Base-by-base conservation (phyloP, 2,113 vertebrate genomes). In the Acanthisitta chloris region DNA sequence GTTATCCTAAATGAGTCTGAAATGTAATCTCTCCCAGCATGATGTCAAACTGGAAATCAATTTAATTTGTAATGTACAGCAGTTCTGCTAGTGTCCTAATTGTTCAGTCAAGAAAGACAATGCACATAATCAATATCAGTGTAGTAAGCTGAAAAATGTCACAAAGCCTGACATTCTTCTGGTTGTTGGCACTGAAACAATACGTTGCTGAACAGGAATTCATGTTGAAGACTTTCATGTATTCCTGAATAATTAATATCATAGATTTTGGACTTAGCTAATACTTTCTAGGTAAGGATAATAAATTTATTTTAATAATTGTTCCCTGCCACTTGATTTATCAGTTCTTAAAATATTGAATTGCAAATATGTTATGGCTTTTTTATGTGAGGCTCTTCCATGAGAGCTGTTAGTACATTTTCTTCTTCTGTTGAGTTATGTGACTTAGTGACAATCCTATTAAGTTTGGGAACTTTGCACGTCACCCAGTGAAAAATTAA, bases 321-420 rank as follows among this genome's bases (percentile, higher is more conserved):
- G 79, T 88, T 93, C 81, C 21, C 77, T 96, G 59, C 40, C 40
- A 74, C 16, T 79, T 81, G 82, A 93, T 94, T 91, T 73, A 81
- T 54, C 78, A 54, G 9, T 93, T 64, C 57, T 89, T 96, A 87
- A 90, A 93, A 88, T 91, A 89, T 13, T 78, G 52, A 95, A 76
- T 80, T 85, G 12, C 33, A 91, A 40, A 76, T 84, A 59, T 74
- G 38, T 91, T 86, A 51, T 21, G 57, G 10, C n/a, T 79, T 91
- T 76, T 81, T 84, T 84, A 76, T 51, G 28, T 52, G 14, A 15
- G 38, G 10, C 45, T 74, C 12, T 89, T 95, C 91, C 52, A 55
- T 69, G 76, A 73, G 71, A 61, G 23, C 85, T 92, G 64, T 34
- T 59, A 85, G 62, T 58, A 80, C 19, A 51, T 55, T 88, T 85